Evolutionary conservation across 2,113 vertebrate genomes (phyloP), one percentile per base, ranked within the genome.

Genomic region (Lontra canadensis): DNA sequence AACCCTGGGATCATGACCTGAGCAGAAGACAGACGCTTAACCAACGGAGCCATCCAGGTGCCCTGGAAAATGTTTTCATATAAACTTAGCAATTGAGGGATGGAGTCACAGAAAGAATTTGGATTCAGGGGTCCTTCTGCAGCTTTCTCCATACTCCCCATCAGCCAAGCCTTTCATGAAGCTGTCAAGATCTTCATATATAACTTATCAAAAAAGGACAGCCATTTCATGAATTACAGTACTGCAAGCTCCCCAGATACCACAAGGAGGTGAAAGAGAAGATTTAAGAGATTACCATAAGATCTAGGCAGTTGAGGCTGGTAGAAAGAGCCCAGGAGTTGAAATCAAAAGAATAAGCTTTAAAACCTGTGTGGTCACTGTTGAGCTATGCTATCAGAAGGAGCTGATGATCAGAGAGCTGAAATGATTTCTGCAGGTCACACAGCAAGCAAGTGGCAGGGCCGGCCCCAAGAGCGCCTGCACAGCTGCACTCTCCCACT

Each of bases 301-400:
- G 47, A 65, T 88, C 82, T 73, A 81, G 34, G 71, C 44, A 86
- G 39, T 4, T 59, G 23, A 90, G n/a, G 74, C 7, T 78, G 44
- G 7, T 34, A 15, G 69, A 65, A 87, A 74, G 11, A 95, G n/a
- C 29, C 55, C 4, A 39, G 34, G 6, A 57, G 55, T 89, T 90
- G 84, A 90, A 93, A 69, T 93, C 18, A 67, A 86, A 95, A 55
- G 42, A 91, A 47, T 63, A 90, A n/a, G n/a, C 78, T 78, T 91
- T 73, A 55, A 57, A 26, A 83, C 42, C 17, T 1, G 13, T 23
- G 21, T 39, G 82, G 23, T 69, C 34, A 10, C 18, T 18, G 42
- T 59, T 44, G 10, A 79, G 49, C 44, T 69, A n/a, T 63, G 17
- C 89, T 29, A 79, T 59, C 18, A 74, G 47, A 96, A 79, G n/a